These are phyloP conservation scores for Chaenogobius annularis DNA, from an alignment of 2,113 vertebrate species.

Conservation along the genomic window DNA sequence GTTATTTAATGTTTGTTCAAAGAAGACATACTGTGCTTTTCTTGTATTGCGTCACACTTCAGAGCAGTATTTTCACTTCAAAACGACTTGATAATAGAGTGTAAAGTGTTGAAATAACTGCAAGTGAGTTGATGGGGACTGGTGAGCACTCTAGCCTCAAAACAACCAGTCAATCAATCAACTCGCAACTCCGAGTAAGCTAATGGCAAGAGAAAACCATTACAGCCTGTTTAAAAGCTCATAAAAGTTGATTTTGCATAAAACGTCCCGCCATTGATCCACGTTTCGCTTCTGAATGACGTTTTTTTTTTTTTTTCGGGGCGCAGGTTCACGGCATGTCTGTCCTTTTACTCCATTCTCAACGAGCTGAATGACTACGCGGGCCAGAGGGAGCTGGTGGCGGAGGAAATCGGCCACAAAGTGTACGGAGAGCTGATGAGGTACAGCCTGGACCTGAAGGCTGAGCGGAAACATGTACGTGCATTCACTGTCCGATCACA, in stretches of 20 bases:
- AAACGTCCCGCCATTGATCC: background rate
- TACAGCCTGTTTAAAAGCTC: background rate
- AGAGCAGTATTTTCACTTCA: background rate
- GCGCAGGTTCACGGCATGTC: constrained; percentile 91
- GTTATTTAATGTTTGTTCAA: background rate
- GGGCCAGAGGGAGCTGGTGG: constrained; percentile 96
- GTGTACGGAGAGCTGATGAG: constrained; percentile 96
- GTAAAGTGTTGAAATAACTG: background rate
- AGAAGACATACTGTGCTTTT: background rate
- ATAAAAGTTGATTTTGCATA: background rate
- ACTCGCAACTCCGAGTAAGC: background rate
- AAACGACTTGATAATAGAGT: background rate
- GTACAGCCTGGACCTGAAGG: constrained; percentile 93
- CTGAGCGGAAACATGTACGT: constrained; percentile 95
- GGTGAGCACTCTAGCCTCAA: too few species aligned
- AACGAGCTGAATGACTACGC: constrained; percentile 97
- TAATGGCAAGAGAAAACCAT: background rate
- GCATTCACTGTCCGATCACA: background rate
- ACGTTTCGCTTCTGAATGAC: background rate
- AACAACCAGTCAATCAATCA: background rate
- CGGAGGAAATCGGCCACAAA: constrained; percentile 95
- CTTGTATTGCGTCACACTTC: background rate
- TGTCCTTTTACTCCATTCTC: constrained; percentile 94
- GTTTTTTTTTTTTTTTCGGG: too few species aligned
- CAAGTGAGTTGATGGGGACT: too few species aligned